Evolutionary conservation across 2,797 vertebrate species (phyloP).

Genomic region (Phalanger gymnotis): DNA sequence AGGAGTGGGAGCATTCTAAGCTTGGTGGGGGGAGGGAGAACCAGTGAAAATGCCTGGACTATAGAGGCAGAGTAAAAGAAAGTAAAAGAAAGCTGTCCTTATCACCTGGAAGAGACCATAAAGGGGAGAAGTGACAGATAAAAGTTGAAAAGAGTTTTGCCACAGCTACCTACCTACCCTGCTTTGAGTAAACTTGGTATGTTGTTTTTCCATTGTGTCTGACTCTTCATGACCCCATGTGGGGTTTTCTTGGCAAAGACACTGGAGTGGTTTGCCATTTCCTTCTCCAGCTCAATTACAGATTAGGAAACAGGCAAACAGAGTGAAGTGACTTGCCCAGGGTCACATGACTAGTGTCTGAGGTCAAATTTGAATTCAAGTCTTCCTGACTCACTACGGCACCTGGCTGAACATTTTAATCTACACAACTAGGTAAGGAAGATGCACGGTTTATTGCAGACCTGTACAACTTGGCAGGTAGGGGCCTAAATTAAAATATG

Average conservation of each 20-base stretch:
- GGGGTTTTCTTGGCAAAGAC: not conserved
- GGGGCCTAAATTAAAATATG: too few species aligned
- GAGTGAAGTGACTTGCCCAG: not conserved
- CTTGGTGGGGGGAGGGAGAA: not conserved
- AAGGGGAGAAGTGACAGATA: not conserved
- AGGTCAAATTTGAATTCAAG: not conserved
- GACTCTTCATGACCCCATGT: not conserved
- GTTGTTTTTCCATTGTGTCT: not conserved
- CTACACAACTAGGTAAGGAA: not conserved
- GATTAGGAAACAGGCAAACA: not conserved
- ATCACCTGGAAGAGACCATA: not conserved
- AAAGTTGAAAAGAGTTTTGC: not conserved
- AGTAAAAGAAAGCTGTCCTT: not conserved
- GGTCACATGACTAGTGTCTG: too few species aligned
- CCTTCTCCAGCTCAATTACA: not conserved
- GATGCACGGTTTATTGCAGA: not conserved
- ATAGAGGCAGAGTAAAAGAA: not conserved
- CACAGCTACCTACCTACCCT: not conserved
- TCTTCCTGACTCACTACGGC: not conserved
- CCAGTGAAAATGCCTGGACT: not conserved
- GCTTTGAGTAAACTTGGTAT: not conserved
- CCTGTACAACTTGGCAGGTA: too few species aligned
- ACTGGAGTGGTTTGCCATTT: not conserved
- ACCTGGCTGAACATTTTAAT: not conserved
- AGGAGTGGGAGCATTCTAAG: not conserved